A percentile compares a stretch with the other conserved stretches of the same genome.
phyloP scores from a whole-genome alignment of 2,113 vertebrate species.

The Nyctibius bracteatus region DNA sequence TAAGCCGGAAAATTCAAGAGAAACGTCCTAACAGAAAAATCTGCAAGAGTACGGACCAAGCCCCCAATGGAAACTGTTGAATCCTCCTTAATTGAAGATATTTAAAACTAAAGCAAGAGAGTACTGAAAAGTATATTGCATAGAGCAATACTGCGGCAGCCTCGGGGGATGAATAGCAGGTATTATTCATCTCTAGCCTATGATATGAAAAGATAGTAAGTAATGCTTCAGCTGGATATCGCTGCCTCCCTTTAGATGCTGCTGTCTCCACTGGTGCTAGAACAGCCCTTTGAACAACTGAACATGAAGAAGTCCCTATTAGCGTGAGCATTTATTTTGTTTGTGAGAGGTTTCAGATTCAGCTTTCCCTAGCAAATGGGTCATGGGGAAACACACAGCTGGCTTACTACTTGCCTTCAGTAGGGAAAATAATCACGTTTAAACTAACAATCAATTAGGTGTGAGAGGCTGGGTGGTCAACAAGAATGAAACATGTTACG shows the following conservation, averaged over 20 bases:
- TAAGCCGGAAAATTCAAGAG: neutral
- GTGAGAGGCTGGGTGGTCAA: neutral
- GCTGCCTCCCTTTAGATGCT: neutral
- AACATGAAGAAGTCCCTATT: neutral
- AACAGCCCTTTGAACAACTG: neutral
- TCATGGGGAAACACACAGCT: neutral
- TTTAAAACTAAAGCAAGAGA: neutral
- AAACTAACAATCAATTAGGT: neutral
- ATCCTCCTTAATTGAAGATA: neutral
- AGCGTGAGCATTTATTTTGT: neutral
- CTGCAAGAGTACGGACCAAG: neutral
- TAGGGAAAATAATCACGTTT: slow-evolving; percentile 16
- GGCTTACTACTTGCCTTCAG: slow-evolving; percentile 2
- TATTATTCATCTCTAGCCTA: neutral
- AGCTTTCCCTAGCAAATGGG: neutral
- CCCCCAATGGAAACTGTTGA: neutral
- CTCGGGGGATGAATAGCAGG: neutral
- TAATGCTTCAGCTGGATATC: neutral
- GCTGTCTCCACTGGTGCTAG: neutral
- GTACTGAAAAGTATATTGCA: neutral
- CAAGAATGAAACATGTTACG: neutral
- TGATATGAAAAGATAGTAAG: neutral
- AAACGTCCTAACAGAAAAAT: neutral
- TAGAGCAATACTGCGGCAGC: neutral
- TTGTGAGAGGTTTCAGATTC: neutral